Evolutionary conservation across 2,113 vertebrate species (phyloP), one percentile per base, ranked within the genome.

Genomic region (Heterotilapia buettikoferi): DNA sequence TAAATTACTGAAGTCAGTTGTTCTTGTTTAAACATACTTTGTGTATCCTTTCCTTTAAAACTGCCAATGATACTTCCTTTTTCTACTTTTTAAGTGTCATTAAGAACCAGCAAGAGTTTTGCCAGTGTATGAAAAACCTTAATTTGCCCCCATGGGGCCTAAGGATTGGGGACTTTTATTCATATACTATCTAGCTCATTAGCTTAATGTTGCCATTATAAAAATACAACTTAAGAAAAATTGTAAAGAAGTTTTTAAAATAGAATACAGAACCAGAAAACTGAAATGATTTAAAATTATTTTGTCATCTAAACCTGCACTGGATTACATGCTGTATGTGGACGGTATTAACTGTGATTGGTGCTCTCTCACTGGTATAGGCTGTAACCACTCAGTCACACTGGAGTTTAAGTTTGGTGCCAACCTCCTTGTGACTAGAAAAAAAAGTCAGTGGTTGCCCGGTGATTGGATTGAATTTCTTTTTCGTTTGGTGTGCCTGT

Each of bases 251-350:
- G 33, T 5, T 40, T 68, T 68, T 13, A 13, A 13, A 68, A 38
- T 63, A 21, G 4, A 68, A 38, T 5, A 66, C 0, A 66, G 0
- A 38, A 68, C 33, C 2, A 38, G 11, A 3, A 21, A 2, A 61
- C 29, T 61, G 29, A 61, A 19, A 61, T 33, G 0, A 33, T 33
- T 61, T 33, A 6, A 61, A 61, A 61, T 61, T 19, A 11, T 61
- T 61, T 4, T 61, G 8, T 61, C 29, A 61, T 61, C 29, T 61
- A 61, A 61, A 61, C 14, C 57, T 61, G 29, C 5, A 61, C 57
- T 61, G 29, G 57, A 5, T 38, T 38, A 21, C 33, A 66, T 66
- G 10, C 33, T 66, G 2, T 38, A 38, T 66, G 61, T 66, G 33
- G 61, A 66, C 0, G 0, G 18, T 38, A 66, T 66, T 38, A 66